These are phyloP conservation scores for Watsonalla cultraria DNA, from an alignment of 2,888 invertebrate genomes.

Conservation along the genomic window DNA sequence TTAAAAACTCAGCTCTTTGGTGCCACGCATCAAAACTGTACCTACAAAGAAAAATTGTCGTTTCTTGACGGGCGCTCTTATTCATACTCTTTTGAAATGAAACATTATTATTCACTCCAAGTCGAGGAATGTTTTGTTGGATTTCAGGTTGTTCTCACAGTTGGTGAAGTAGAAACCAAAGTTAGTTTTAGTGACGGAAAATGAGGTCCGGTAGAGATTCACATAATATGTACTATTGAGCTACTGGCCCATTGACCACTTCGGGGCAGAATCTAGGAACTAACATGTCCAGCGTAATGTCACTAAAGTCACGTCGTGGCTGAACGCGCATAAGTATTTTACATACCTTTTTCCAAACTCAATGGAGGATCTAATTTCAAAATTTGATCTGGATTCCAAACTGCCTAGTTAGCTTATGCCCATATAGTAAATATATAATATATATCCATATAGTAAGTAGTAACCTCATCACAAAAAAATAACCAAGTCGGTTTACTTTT, in stretches of 20 bases:
- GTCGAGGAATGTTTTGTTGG: slow-evolving; percentile 24
- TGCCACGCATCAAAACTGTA: slow-evolving; percentile 52
- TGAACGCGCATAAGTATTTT: too few species aligned
- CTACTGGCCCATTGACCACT: slow-evolving; percentile 39
- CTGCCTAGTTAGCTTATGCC: too few species aligned
- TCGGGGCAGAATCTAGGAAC: slow-evolving; percentile 29
- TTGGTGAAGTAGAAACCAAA: slow-evolving; percentile 30
- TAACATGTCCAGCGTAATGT: too few species aligned
- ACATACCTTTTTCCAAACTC: slow-evolving; percentile 9
- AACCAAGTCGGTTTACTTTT: too few species aligned
- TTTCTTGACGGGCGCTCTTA: slow-evolving; percentile 7
- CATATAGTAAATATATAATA: too few species aligned
- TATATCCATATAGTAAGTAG: too few species aligned
- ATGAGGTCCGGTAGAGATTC: slow-evolving; percentile 62
- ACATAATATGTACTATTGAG: slow-evolving; percentile 58
- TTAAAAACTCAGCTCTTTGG: slow-evolving; percentile 52
- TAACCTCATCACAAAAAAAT: too few species aligned
- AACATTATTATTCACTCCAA: slow-evolving; percentile 14
- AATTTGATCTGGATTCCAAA: too few species aligned
- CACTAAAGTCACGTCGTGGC: too few species aligned
- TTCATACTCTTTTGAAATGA: slow-evolving; percentile 7
- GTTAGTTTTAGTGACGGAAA: slow-evolving; percentile 55
- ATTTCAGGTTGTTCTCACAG: slow-evolving; percentile 10
- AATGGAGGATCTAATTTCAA: neutral
- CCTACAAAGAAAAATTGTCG: slow-evolving; percentile 37